phyloP scores from a whole-genome alignment of 2,797 vertebrate species.

The Neosilurus hyrtlii region DNA sequence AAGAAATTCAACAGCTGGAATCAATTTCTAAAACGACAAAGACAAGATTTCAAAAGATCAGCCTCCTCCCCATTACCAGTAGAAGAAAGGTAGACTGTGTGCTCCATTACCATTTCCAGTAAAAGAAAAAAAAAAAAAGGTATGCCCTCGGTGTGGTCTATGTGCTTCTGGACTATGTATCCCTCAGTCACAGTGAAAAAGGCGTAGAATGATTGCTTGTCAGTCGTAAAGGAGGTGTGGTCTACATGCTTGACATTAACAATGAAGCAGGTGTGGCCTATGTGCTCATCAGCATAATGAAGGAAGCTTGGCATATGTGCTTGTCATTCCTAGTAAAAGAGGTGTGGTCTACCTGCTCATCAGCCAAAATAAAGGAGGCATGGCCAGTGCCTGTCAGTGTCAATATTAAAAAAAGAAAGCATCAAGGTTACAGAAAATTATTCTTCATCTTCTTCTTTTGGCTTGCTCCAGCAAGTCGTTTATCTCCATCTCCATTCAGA shows the following conservation, averaged over 20 bases:
- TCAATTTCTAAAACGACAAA: conserved; percentile 81
- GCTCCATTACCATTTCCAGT: too few relatives aligned
- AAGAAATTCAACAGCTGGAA: conserved; percentile 92
- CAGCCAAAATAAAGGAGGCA: background rate
- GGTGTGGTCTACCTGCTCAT: background rate
- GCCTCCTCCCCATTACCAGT: background rate
- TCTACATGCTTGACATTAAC: background rate
- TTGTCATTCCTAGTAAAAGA: background rate
- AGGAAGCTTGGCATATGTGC: background rate
- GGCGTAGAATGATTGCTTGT: background rate
- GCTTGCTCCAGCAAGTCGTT: too few relatives aligned
- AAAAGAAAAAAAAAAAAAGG: too few relatives aligned
- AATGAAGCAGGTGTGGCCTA: background rate
- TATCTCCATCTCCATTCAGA: too few relatives aligned
- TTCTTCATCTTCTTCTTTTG: too few relatives aligned
- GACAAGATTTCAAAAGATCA: background rate
- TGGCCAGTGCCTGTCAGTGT: background rate
- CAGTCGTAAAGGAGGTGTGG: background rate
- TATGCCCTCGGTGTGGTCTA: background rate
- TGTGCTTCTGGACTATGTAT: background rate
- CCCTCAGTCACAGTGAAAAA: background rate
- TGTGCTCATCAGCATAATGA: background rate
- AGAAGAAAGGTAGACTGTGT: background rate
- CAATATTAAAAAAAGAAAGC: background rate
- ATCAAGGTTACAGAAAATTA: background rate